Conservation (phyloP, 2,113 vertebrate species). For the Vulpes lagopus region DNA sequence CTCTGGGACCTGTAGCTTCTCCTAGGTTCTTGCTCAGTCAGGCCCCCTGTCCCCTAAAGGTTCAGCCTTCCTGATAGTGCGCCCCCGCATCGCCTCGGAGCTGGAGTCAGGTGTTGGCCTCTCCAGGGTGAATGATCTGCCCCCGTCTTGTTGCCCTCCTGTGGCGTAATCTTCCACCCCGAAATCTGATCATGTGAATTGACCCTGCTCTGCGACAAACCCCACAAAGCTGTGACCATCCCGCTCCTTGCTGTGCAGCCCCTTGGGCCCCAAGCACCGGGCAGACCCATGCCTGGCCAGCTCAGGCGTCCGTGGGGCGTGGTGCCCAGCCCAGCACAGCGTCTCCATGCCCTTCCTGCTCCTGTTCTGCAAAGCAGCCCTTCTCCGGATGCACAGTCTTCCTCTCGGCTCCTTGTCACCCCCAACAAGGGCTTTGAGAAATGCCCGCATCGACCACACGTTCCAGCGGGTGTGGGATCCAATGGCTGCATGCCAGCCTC, state of each 20-base stretch:
- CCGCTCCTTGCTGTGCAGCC: not conserved
- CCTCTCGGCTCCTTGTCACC: not conserved
- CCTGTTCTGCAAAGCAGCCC: accelerated
- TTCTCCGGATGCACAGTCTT: not conserved
- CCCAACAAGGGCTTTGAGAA: not conserved
- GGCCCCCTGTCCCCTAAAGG: accelerated
- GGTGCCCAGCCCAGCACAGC: too few relatives aligned
- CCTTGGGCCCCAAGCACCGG: not conserved
- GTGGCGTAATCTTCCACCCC: accelerated
- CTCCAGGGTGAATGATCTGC: not conserved
- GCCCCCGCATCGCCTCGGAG: accelerated
- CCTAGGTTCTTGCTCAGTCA: not conserved
- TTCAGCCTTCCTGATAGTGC: not conserved
- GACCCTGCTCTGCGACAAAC: not conserved
- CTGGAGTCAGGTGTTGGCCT: not conserved
- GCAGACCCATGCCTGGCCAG: not conserved
- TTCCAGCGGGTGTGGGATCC: accelerated
- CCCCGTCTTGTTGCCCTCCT: not conserved
- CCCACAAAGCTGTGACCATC: not conserved
- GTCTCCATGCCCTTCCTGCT: not conserved
- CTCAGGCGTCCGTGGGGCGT: not conserved
- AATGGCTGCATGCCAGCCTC: accelerated
- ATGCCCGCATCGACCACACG: accelerated
- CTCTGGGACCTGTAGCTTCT: not conserved
- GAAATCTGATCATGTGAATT: not conserved